These are phyloP conservation scores for Eupithecia exiguata DNA, from an alignment of 2,888 invertebrate species.

Conservation along the genomic window DNA sequence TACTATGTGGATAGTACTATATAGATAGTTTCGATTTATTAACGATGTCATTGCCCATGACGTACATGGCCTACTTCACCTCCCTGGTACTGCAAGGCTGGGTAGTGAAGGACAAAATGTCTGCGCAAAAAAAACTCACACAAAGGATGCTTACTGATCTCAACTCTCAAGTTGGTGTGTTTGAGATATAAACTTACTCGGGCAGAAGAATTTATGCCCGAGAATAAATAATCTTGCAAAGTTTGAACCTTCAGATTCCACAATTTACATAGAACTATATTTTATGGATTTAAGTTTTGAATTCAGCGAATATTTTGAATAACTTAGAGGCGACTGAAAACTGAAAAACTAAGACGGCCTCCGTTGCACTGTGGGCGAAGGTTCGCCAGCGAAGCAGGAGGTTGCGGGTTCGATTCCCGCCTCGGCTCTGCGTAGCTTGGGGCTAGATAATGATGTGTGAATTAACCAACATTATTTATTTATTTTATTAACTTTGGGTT, in stretches of 20 bases:
- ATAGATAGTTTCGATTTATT: neutral
- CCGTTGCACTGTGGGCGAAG: no score
- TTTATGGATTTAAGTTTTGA: slow-evolving; percentile 30
- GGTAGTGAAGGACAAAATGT: neutral
- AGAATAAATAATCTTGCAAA: slow-evolving; percentile 40
- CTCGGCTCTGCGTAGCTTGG: no score
- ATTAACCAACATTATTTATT: no score
- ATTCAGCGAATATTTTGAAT: slow-evolving; percentile 9
- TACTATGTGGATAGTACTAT: neutral
- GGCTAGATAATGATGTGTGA: no score
- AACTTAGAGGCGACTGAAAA: no score
- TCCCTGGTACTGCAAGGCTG: neutral
- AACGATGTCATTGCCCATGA: neutral
- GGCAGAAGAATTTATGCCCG: slow-evolving; percentile 41
- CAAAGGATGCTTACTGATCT: slow-evolving; percentile 7
- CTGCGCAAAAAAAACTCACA: neutral
- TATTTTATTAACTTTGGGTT: no score
- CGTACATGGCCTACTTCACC: neutral
- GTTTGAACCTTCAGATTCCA: slow-evolving; percentile 37
- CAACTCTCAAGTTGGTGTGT: slow-evolving; percentile 34
- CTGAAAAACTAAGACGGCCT: no score
- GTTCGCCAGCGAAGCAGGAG: no score
- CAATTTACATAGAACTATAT: slow-evolving; percentile 33
- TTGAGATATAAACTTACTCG: slow-evolving; percentile 33
- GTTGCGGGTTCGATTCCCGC: no score